Conservation (phyloP, 1,140 invertebrate species). For the Drosophila pectinifera region DNA sequence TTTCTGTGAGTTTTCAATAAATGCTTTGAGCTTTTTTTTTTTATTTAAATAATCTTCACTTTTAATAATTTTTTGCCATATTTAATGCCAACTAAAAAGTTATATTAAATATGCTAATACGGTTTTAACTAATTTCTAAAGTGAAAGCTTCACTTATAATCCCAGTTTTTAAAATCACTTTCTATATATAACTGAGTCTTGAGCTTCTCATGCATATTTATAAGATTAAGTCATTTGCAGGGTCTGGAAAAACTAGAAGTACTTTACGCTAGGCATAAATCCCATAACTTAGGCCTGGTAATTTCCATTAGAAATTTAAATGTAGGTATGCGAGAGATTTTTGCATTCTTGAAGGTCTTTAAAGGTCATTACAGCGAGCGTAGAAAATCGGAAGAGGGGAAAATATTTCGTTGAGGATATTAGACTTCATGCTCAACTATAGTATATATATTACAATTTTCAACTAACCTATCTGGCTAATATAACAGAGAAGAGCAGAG, state of each 20-base stretch:
- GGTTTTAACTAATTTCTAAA: background rate
- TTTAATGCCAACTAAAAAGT: background rate
- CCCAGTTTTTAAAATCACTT: background rate
- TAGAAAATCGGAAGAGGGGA: background rate
- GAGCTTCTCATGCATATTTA: constrained; percentile 38
- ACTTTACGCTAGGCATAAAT: constrained; percentile 39
- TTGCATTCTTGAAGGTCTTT: constrained; percentile 1
- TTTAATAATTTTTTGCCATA: background rate
- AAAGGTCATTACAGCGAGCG: background rate
- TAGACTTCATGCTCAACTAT: no score
- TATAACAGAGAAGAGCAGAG: no score
- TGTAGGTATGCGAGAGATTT: background rate
- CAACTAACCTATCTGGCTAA: no score
- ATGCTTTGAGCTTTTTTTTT: background rate
- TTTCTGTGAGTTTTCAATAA: constrained; percentile 17
- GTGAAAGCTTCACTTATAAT: background rate
- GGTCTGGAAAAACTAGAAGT: constrained; percentile 22
- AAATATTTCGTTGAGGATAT: background rate
- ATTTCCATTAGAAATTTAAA: constrained; percentile 27
- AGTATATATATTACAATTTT: background rate
- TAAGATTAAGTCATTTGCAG: constrained; percentile 6
- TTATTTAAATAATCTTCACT: no score
- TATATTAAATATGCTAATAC: background rate
- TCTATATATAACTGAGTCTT: constrained; percentile 21
- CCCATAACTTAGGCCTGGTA: constrained; percentile 6